phyloP scores from a whole-genome alignment of 37 sponge, comb jelly and placozoan genomes.

The Aphrocallistes beatrix region DNA sequence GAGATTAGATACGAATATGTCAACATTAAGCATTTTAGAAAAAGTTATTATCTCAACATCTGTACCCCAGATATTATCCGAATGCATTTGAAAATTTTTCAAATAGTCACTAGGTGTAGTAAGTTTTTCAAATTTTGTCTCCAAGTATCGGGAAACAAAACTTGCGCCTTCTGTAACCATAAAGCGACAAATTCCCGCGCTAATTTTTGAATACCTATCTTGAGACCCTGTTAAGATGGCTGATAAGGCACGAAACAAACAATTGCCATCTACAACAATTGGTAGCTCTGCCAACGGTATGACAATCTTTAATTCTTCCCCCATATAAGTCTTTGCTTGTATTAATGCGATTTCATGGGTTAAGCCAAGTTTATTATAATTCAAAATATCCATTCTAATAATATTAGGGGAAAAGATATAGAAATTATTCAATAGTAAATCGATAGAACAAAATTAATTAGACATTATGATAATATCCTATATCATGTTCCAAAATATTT shows the following conservation, averaged over 20 bases:
- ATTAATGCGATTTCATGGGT: background rate
- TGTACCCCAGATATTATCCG: background rate
- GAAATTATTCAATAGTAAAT: no score
- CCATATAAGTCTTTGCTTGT: background rate
- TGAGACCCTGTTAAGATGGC: slow-evolving; percentile 11
- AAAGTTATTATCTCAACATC: slow-evolving; percentile 12
- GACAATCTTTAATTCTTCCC: background rate
- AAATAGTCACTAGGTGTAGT: background rate
- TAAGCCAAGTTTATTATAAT: slow-evolving; percentile 17
- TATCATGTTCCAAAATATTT: no score
- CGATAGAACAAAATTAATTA: no score
- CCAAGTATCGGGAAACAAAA: background rate
- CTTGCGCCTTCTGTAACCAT: background rate
- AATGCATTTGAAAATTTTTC: background rate
- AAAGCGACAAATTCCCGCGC: background rate
- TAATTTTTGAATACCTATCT: background rate
- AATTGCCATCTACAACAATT: background rate
- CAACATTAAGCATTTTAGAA: no score
- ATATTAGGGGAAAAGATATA: no score
- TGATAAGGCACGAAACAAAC: background rate
- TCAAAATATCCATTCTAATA: no score
- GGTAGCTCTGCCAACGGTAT: slow-evolving; percentile 2
- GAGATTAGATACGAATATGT: no score
- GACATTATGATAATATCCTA: no score
- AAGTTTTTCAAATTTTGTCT: slow-evolving; percentile 7